phyloP scores from a whole-genome alignment of 2,888 invertebrate species.

The Phalera bucephala region DNA sequence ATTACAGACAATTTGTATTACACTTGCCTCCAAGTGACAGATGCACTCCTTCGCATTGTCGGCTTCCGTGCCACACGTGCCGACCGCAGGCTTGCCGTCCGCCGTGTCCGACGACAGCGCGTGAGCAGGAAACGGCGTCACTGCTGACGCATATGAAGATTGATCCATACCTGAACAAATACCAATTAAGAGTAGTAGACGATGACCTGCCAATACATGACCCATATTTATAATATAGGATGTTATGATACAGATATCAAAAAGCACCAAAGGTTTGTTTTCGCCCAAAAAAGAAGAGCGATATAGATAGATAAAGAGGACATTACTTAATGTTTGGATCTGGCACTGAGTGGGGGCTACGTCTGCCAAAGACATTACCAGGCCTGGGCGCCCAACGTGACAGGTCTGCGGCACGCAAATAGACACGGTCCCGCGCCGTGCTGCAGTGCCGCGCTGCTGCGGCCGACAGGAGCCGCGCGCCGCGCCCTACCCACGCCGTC shows the following conservation, averaged over 20 bases:
- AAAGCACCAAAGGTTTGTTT: too few relatives aligned
- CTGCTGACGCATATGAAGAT: slow-evolving; percentile 87
- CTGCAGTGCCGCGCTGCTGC: slow-evolving; percentile 90
- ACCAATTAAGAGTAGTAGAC: too few relatives aligned
- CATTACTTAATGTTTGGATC: too few relatives aligned
- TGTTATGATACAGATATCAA: too few relatives aligned
- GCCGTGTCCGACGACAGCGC: slow-evolving; percentile 55
- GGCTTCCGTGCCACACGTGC: slow-evolving; percentile 86
- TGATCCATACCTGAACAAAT: slow-evolving; percentile 85
- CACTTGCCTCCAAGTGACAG: slow-evolving; percentile 90
- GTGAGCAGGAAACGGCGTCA: slow-evolving; percentile 86
- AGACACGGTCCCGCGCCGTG: slow-evolving; percentile 90
- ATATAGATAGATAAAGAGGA: too few relatives aligned
- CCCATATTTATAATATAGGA: too few relatives aligned
- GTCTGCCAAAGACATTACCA: slow-evolving; percentile 72
- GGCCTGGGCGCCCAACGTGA: slow-evolving; percentile 90
- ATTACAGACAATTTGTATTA: too few relatives aligned
- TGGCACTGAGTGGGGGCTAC: neutral
- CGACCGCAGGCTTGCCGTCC: slow-evolving; percentile 59
- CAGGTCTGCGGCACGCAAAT: slow-evolving; percentile 90
- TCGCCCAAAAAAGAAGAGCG: too few relatives aligned
- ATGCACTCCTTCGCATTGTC: slow-evolving; percentile 89
- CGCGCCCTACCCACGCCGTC: slow-evolving; percentile 92
- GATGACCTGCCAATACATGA: too few relatives aligned
- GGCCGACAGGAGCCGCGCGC: slow-evolving; percentile 66